phyloP scores from a whole-genome alignment of 2,888 invertebrate species.

The Incurvaria masculella region DNA sequence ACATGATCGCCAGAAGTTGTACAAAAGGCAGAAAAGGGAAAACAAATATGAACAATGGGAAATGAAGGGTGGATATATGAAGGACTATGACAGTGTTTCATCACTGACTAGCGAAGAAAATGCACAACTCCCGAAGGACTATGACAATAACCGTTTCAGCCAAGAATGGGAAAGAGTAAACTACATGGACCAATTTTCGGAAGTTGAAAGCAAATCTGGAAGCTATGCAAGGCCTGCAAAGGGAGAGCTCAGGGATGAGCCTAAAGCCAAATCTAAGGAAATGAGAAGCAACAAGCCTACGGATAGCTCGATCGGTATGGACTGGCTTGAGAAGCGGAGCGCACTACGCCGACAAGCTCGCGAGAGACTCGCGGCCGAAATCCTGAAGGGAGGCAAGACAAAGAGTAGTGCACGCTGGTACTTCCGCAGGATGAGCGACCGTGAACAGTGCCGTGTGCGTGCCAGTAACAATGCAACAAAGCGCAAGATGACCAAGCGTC shows the following conservation, averaged over 20 bases:
- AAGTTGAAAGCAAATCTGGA: constrained; percentile 14
- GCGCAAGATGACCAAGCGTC: constrained; percentile 31
- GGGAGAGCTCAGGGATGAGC: not conserved
- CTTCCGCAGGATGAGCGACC: constrained; percentile 43
- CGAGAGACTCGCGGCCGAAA: constrained; percentile 33
- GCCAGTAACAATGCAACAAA: constrained; percentile 32
- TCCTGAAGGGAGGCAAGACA: constrained; percentile 32
- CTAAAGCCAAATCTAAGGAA: not conserved
- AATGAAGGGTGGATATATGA: constrained; percentile 41
- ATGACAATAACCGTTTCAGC: constrained; percentile 22
- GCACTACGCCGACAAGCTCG: constrained; percentile 35
- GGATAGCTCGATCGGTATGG: constrained; percentile 1
- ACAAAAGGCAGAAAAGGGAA: constrained; percentile 41
- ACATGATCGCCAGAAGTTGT: constrained; percentile 32
- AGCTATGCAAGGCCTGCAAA: not conserved
- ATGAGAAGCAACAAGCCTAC: not conserved
- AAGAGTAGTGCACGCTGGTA: constrained; percentile 43
- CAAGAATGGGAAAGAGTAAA: constrained; percentile 21
- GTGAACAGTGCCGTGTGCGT: constrained; percentile 43
- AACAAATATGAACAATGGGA: constrained; percentile 48
- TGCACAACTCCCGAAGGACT: constrained; percentile 22
- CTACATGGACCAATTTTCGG: constrained; percentile 23
- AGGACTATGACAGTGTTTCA: constrained; percentile 33
- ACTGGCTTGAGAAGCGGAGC: constrained; percentile 41
- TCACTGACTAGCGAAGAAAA: constrained; percentile 21